These are phyloP conservation scores for Telmatherina bonti DNA, from an alignment of 2,797 vertebrate species.

Conservation along the genomic window DNA sequence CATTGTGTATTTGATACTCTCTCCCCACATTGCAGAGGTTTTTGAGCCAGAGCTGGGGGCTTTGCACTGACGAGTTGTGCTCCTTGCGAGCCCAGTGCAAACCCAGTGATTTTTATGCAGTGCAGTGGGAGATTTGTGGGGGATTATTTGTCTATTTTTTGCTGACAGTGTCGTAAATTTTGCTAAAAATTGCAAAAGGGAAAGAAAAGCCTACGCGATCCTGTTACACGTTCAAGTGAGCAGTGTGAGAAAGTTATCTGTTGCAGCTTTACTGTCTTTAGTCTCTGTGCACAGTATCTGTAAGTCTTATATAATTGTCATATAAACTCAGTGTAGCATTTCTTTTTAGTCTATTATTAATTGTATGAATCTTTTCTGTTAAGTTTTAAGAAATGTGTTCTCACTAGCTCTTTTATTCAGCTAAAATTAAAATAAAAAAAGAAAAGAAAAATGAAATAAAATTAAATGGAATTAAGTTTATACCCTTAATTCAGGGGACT, in stretches of 20 bases:
- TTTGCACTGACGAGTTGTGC: slow-evolving; percentile 30
- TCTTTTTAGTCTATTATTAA: no score
- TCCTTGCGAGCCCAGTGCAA: slow-evolving; percentile 38
- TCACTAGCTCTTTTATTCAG: no score
- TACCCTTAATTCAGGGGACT: no score
- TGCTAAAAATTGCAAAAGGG: slow-evolving; percentile 38
- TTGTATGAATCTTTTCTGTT: no score
- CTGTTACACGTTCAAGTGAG: slow-evolving; percentile 34
- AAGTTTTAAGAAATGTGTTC: no score
- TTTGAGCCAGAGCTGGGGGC: slow-evolving; percentile 33
- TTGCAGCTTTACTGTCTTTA: not conserved
- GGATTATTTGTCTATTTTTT: slow-evolving; percentile 65
- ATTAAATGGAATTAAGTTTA: no score
- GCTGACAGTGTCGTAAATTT: slow-evolving; percentile 52
- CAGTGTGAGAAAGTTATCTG: slow-evolving; percentile 6
- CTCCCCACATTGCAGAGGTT: slow-evolving; percentile 18
- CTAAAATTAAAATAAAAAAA: no score
- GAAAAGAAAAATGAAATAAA: no score
- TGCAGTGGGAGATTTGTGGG: slow-evolving; percentile 49
- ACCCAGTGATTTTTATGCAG: slow-evolving; percentile 41
- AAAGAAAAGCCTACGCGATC: slow-evolving; percentile 39
- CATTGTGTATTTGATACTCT: slow-evolving; percentile 55
- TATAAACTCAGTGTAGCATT: no score
- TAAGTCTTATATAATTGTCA: not conserved
- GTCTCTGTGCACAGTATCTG: not conserved